Base-by-base conservation (phyloP, 2,113 vertebrate species). In the Seriola aureovittata region DNA sequence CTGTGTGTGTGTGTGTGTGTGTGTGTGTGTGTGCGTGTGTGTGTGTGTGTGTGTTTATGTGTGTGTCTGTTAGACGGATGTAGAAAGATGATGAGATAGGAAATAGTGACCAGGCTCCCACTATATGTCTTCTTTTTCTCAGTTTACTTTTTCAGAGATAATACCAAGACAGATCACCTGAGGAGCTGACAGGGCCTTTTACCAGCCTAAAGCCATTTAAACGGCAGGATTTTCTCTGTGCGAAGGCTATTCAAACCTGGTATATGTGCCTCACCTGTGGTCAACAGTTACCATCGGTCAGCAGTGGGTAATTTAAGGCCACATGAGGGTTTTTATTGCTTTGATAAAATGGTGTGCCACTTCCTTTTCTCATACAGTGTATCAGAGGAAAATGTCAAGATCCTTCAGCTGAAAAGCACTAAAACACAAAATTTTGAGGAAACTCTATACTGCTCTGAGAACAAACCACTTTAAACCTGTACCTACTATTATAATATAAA, bases 51-150 rank as follows among this genome's bases (percentile, higher is more conserved):
- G 40, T 77, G 54, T 23, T 23, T 60, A 34, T 44, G 42, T 69
- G 62, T 76, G 73, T 60, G 17, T 80, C 40, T 77, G 52, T 62
- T 42, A 71, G 60, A 69, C 4, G 11, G 54, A 62, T 50, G 50
- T 64, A 69, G 63, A 71, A 70, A 80, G 70, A 75, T 59, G 46
- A 42, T 66, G 32, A 78, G 67, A 70, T 42, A 70, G 42, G 59
- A 65, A 66, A 17, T 10, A 54, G 54, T 57, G 68, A 32, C 75
- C 75, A 58, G 48, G 40, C 71, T 75, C 78, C 36, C 59, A 57
- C 64, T 21, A 13, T 7, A 1, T 64, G 44, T 21, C 64, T 21
- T 81, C 42, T 38, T 42, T 72, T 21, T 42, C n/a, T 25, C 54
- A 57, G n/a, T 57, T 57, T 57, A 4, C 54, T 34, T 23, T 71